phyloP scores from a whole-genome alignment of 1,140 invertebrate species.

The Antheraea mylitta region DNA sequence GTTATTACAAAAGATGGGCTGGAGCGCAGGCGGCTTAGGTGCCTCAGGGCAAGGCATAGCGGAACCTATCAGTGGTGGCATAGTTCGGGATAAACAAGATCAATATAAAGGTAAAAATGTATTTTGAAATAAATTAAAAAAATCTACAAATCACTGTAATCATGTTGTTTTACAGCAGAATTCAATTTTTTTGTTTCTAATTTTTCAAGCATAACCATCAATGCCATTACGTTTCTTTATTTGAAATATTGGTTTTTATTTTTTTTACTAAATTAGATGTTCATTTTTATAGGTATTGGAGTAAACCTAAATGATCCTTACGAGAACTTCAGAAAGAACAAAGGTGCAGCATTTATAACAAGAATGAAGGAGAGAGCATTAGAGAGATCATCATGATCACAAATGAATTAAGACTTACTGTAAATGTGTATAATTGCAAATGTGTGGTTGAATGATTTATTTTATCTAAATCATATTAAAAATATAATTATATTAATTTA shows the following conservation, averaged over 20 bases:
- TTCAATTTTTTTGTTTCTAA: no score
- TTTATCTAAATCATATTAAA: conserved; percentile 72
- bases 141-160: not conserved
- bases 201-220: no score
- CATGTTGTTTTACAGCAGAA: not conserved
- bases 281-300: conserved; percentile 82
- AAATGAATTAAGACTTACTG: conserved; percentile 35
- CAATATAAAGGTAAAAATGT: conserved; percentile 89
- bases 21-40: conserved; percentile 93
- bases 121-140: no score
- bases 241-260: no score
- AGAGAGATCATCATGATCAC: conserved; percentile 81
- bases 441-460: conserved; percentile 70
- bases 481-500: conserved; percentile 62
- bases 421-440: conserved; percentile 68
- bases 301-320: conserved; percentile 96
- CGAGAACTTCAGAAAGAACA: conserved; percentile 97
- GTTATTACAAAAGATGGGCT: conserved; percentile 97
- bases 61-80: conserved; percentile 94
- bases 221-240: no score
- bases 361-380: conserved; percentile 96
- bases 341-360: conserved; percentile 97
- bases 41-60: conserved; percentile 96
- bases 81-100: conserved; percentile 93
- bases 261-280: not conserved